Evolutionary conservation across 2,113 vertebrate genomes (phyloP).

Genomic region (Corythoichthys haematopterus): DNA sequence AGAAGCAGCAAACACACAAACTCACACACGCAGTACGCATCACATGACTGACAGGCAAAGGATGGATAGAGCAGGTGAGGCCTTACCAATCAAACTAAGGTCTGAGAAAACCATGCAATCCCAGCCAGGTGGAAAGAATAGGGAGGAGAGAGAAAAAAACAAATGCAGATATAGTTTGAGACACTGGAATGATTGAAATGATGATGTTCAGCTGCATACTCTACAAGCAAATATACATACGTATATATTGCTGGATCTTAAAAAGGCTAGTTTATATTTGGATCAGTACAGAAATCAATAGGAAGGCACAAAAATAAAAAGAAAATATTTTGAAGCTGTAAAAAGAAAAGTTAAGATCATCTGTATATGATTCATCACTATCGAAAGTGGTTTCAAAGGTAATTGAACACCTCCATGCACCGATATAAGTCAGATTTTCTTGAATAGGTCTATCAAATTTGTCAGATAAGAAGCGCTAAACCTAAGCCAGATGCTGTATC

Average conservation of each 20-base stretch:
- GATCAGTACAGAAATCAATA: neutral
- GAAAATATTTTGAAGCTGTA: slow-evolving; percentile 33
- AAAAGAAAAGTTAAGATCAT: slow-evolving; percentile 41
- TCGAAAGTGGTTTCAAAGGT: slow-evolving; percentile 15
- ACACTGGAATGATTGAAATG: slow-evolving; percentile 58
- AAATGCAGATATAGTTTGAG: slow-evolving; percentile 65
- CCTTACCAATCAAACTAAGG: slow-evolving; percentile 98
- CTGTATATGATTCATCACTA: neutral
- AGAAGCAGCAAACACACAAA: slow-evolving; percentile 20
- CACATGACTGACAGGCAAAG: slow-evolving; percentile 50
- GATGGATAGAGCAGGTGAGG: slow-evolving; percentile 71
- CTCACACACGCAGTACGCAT: slow-evolving; percentile 25
- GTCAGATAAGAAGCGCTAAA: slow-evolving; percentile 12
- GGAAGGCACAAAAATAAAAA: slow-evolving; percentile 20
- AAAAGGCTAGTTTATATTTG: slow-evolving; percentile 7
- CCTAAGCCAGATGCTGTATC: slow-evolving; percentile 9
- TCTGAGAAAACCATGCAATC: slow-evolving; percentile 97
- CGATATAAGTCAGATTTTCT: slow-evolving; percentile 1
- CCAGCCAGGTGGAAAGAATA: slow-evolving; percentile 71
- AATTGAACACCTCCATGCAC: slow-evolving; percentile 39
- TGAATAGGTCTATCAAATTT: neutral
- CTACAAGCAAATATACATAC: slow-evolving; percentile 35
- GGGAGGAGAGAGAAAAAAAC: slow-evolving; percentile 44
- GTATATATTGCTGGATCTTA: slow-evolving; percentile 23
- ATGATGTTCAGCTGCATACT: slow-evolving; percentile 37